Evolutionary conservation across 2,888 invertebrate genomes (phyloP), one percentile per base, ranked within the genome.

Genomic region (Diabrotica balteata): DNA sequence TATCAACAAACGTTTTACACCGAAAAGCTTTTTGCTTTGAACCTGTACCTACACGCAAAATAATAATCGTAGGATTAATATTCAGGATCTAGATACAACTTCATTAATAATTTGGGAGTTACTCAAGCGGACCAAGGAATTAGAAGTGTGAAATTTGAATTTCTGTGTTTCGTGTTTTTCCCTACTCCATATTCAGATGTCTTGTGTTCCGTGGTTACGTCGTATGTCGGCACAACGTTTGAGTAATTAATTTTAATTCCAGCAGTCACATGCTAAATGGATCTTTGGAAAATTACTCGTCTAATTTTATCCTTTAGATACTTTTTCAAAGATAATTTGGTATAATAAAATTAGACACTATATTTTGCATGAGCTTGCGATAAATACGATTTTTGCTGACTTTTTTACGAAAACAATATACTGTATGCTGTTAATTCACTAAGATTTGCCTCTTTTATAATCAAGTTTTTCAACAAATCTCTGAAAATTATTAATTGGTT

Each of bases 111-210:
- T 54, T 54, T 54, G 9, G 54, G 44, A 43, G 43, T 54, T 54
- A 54, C 43, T 44, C 7, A 8, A 54, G 32, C 43, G 54, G 42
- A 54, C 54, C 10, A 43, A 8, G 54, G 4, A 43, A 43, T 54
- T 54, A 42, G n/a, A 43, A 54, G 54, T 43, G 54, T 54, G 54
- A 54, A 54, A 54, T 54, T 54, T 54, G 43, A 43, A 54, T 54
- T 54, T 43, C 54, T 43, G n/a, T 5, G 54, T 54, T 42, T 43
- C 54, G 54, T 54, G 54, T 10, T 43, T 4, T 54, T 0, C 42
- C 7, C 22, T 32, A 11, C 5, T 54, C 44, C 43, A 42, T n/a
- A 7, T 7, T 54, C 53, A 10, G 53, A 54, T n/a, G 7, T 54
- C 47, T 10, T 47, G 47, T 47, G 47, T 9, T 8, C 5, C 5